Percentiles rank a stretch among this genome's conserved stretches.
phyloP scores from a whole-genome alignment of 92 coral and sea anemone species.

The Actinostola sp. region DNA sequence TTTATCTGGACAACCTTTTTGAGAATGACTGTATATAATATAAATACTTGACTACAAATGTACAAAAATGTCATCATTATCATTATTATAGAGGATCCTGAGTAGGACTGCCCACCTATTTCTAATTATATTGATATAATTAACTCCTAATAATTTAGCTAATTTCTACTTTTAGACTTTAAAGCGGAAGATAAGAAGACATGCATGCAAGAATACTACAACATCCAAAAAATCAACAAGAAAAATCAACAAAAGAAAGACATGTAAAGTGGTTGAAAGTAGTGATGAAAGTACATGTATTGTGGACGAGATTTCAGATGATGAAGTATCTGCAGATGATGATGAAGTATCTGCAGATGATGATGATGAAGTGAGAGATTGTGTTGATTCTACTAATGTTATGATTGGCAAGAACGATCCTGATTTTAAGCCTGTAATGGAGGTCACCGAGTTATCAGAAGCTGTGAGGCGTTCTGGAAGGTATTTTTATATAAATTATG shows the following conservation, averaged over 20 bases:
- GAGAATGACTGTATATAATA: too few species aligned
- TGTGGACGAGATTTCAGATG: slow-evolving; percentile 34
- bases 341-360: not conserved
- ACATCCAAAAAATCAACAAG: slow-evolving; percentile 17
- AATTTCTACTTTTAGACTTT: slow-evolving; percentile 12
- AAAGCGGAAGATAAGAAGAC: slow-evolving; percentile 33
- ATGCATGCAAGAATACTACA: slow-evolving; percentile 3
- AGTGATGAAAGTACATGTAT: slow-evolving; percentile 22
- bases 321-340: slow-evolving; percentile 10
- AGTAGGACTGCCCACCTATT: too few species aligned
- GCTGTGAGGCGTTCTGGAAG: slow-evolving; percentile 58
- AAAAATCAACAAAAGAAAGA: slow-evolving; percentile 16
- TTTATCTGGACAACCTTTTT: too few species aligned
- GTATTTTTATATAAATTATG: too few species aligned
- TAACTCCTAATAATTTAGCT: too few species aligned
- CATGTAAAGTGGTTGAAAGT: slow-evolving; percentile 11
- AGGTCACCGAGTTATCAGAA: slow-evolving; percentile 12
- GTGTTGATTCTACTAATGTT: slow-evolving; percentile 12
- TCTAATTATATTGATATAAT: too few species aligned
- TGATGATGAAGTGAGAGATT: slow-evolving; percentile 18
- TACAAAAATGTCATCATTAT: too few species aligned
- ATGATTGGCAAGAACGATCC: slow-evolving; percentile 74
- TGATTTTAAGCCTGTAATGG: slow-evolving; percentile 48
- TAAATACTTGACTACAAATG: too few species aligned
- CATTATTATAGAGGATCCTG: too few species aligned